These are phyloP conservation scores for Melanargia galathea DNA, from an alignment of 2,888 invertebrate species.

Conservation along the genomic window DNA sequence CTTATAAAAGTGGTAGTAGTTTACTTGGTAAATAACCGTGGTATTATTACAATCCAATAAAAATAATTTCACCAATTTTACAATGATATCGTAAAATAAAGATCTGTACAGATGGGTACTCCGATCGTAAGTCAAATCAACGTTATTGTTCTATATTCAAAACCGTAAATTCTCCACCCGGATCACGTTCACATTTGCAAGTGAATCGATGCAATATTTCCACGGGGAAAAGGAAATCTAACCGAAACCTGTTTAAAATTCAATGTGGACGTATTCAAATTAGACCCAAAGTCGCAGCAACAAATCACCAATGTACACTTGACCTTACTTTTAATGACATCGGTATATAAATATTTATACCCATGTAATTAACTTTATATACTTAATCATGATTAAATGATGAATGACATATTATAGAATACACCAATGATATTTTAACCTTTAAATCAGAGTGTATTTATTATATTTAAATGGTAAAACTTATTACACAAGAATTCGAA, in stretches of 20 bases:
- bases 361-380: too few species aligned
- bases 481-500: too few species aligned
- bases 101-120: neutral
- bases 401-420: too few species aligned
- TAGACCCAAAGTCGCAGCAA: conserved; percentile 21
- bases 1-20: too few species aligned
- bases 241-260: conserved; percentile 21
- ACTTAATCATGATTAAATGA: too few species aligned
- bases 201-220: conserved; percentile 34
- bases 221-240: conserved; percentile 17
- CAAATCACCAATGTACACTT: conserved; percentile 23
- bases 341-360: neutral
- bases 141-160: conserved; percentile 23
- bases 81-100: neutral
- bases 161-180: conserved; percentile 15
- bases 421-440: too few species aligned
- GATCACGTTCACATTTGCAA: conserved; percentile 36
- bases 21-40: too few species aligned
- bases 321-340: conserved; percentile 27
- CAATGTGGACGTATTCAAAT: conserved; percentile 23
- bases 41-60: too few species aligned
- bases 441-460: too few species aligned
- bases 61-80: too few species aligned
- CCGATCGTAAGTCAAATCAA: conserved; percentile 13
- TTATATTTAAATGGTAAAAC: too few species aligned